Evolutionary conservation across 1,140 invertebrate genomes (phyloP).

Genomic region (Lordiphosa stackelbergi): DNA sequence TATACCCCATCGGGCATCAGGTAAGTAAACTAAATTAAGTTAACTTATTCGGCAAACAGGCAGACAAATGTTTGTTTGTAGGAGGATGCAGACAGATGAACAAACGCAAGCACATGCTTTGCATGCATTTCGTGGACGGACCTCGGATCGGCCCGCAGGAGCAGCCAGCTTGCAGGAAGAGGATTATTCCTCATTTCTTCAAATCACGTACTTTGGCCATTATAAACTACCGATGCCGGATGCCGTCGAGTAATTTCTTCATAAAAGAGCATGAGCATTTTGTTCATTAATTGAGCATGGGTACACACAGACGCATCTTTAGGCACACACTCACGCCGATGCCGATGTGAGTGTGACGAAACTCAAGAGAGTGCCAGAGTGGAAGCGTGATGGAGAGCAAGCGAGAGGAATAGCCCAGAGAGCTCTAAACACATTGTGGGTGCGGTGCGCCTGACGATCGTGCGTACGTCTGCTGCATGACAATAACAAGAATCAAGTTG

Average conservation of each 20-base stretch:
- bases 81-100: neutral
- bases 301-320: conserved; percentile 6
- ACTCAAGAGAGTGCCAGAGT: conserved; percentile 12
- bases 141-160: neutral
- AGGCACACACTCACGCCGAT: conserved; percentile 1
- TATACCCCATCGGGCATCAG: too few species aligned
- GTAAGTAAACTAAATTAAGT: too few species aligned
- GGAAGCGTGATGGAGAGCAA: conserved; percentile 9
- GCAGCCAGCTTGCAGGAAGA: neutral
- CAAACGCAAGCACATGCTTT: neutral
- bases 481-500: conserved; percentile 48
- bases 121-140: too few species aligned
- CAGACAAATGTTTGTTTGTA: too few species aligned
- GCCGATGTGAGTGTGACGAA: conserved; percentile 6
- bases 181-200: conserved; percentile 9
- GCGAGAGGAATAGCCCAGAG: conserved; percentile 21
- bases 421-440: conserved; percentile 34
- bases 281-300: conserved; percentile 39
- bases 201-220: conserved; percentile 20
- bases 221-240: conserved; percentile 26
- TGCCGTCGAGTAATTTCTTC: conserved; percentile 31
- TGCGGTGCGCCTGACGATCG: conserved; percentile 49
- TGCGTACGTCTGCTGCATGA: conserved; percentile 38
- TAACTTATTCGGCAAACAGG: too few species aligned
- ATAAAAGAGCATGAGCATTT: conserved; percentile 37